Base-by-base conservation (phyloP, 1,140 invertebrate genomes). In the Copidosoma floridanum region DNA sequence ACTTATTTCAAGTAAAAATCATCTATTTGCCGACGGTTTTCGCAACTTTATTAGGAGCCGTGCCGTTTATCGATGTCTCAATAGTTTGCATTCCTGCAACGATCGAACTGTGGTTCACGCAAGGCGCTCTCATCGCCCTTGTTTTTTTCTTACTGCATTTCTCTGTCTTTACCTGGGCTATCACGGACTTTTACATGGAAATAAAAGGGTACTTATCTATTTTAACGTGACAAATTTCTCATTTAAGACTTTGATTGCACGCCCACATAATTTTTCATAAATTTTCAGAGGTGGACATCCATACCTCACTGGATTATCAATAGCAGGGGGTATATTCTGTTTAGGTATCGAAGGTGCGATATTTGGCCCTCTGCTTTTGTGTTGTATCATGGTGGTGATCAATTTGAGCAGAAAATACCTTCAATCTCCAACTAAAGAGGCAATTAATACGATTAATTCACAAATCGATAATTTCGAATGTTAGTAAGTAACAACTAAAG, bases 251-350 rank as follows among this genome's bases (percentile, higher is more conserved):
- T n/a, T n/a, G n/a, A n/a, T n/a, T n/a, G n/a, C n/a, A n/a, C n/a
- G n/a, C n/a, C 32, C 37, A 21, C 51, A 38, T 50, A 63, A 35
- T 48, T 66, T 56, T 59, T 69, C 50, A 52, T 51, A 37, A 47
- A 35, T 54, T 80, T 85, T 48, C 69, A 93, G 90, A 57, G 93
- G 92, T 11, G 94, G 95, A 23, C 97, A 99, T 84, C 97, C 97
- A 0, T 99, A 99, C 81, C 85, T 99, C 26, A 99, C 97, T n/a
- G 97, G 95, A 27, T 79, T 99, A 29, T 93, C 96, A 0, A 96
- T 99, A 68, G 95, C 95, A 10, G 97, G 97, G n/a, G 97, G 97
- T 35, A 93, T 99, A 64, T 97, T 98, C 75, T 98, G 93, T 82
- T 82, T 98, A 54, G 97, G 97, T 0, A 86, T 96, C 41, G 93